These are phyloP conservation scores for Pygoscelis adeliae DNA, from an alignment of 2,113 vertebrate species.

Conservation along the genomic window DNA sequence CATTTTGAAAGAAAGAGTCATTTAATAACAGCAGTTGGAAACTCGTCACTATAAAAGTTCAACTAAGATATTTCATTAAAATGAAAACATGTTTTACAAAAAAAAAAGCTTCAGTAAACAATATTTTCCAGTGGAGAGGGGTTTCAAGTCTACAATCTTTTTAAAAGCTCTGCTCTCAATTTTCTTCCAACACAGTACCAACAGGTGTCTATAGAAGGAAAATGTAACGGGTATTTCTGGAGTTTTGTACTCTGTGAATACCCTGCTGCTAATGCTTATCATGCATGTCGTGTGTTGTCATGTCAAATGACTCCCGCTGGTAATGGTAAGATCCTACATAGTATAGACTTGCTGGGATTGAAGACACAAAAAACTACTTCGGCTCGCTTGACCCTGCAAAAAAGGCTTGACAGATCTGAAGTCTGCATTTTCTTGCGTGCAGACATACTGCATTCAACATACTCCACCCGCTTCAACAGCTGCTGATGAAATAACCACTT, in stretches of 20 bases:
- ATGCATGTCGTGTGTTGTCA: neutral
- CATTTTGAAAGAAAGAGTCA: constrained; percentile 2
- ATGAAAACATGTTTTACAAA: neutral
- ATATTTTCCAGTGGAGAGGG: neutral
- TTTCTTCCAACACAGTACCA: neutral
- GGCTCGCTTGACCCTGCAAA: neutral
- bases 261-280: neutral
- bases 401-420: neutral
- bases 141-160: neutral
- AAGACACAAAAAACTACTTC: neutral
- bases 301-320: neutral
- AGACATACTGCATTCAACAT: neutral
- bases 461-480: neutral
- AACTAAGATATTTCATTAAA: constrained; percentile 22
- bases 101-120: neutral
- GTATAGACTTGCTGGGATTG: neutral
- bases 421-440: neutral
- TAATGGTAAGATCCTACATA: neutral
- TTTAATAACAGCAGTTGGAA: constrained; percentile 30
- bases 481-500: neutral
- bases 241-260: neutral
- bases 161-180: neutral
- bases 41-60: constrained; percentile 3
- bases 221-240: neutral
- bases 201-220: neutral